phyloP scores from a whole-genome alignment of 2,888 invertebrate genomes.

The Agrochola lychnidis region DNA sequence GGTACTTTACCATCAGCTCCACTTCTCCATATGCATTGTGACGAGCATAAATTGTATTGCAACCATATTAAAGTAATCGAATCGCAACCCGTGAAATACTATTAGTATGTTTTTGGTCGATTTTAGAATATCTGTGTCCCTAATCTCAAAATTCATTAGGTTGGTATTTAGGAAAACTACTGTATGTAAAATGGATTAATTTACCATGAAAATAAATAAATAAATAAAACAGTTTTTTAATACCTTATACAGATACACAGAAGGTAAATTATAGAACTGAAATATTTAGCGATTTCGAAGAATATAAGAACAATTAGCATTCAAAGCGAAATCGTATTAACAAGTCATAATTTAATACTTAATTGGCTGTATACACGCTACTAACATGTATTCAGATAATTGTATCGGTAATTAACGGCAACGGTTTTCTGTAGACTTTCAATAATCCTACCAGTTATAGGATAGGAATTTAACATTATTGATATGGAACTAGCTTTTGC shows the following conservation, averaged over 20 bases:
- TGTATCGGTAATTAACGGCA: conserved; percentile 22
- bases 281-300: conserved; percentile 30
- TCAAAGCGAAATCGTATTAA: conserved; percentile 42
- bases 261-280: not conserved
- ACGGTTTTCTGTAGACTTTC: conserved; percentile 12
- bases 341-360: conserved; percentile 25
- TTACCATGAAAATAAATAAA: not conserved
- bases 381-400: conserved; percentile 25
- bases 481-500: no score
- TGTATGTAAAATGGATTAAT: not conserved
- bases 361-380: conserved; percentile 45
- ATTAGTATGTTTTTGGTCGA: not conserved
- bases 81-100: no score
- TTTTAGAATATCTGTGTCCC: not conserved
- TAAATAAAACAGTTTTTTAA: no score
- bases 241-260: not conserved
- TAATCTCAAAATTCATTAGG: no score
- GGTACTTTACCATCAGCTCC: no score
- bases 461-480: not conserved
- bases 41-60: no score
- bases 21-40: no score
- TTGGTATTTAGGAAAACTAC: not conserved
- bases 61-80: no score
- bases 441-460: not conserved
- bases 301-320: conserved; percentile 41